Evolutionary conservation across 2,113 vertebrate species (phyloP), one percentile per base, ranked within the genome.

Genomic region (Nicator chloris): DNA sequence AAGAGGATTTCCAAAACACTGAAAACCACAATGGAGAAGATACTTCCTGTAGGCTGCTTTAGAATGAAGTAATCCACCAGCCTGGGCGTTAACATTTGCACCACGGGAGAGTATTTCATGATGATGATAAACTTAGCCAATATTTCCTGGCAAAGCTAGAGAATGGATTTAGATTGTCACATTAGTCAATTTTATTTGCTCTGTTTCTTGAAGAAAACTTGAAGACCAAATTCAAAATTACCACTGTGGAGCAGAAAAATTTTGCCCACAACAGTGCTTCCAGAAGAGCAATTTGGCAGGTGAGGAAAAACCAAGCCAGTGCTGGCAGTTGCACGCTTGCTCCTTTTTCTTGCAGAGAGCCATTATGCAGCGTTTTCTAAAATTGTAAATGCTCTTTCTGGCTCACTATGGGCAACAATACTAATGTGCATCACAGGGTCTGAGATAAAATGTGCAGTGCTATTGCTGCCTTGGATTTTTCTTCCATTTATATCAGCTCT

Each of bases 391-490:
- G 92, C 76, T 86, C 86, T 84, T 94, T 92, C 64, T 92, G 71
- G 42, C 80, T 94, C 90, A 88, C 88, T 88, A 86, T 90, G 44
- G 86, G 80, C 94, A 95, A 85, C 85, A 86, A 92, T 64, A 70
- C 86, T 93, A 90, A 93, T 94, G 94, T 71, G 51, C 91, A 97
- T 96, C 92, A 83, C 80, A 71, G 86, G 44, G 68, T 90, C 80
- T 63, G 86, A 95, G 91, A 88, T 81, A 95, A 94, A 96, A 95
- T 7, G 39, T 51, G 56, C 3, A 2, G 64, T 2, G 10, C 72
- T 77, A 88, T 69, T 93, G 90, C 79, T 95, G 83, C 76, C 80
- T 96, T 93, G 83, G 88, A 97, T 92, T 95, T 91, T 78, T 73
- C 91, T 96, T 92, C 88, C 88, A 88, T 90, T 94, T 90, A 47